Conservation (phyloP, 1,140 invertebrate species). For the Neodiprion virginianus region DNA sequence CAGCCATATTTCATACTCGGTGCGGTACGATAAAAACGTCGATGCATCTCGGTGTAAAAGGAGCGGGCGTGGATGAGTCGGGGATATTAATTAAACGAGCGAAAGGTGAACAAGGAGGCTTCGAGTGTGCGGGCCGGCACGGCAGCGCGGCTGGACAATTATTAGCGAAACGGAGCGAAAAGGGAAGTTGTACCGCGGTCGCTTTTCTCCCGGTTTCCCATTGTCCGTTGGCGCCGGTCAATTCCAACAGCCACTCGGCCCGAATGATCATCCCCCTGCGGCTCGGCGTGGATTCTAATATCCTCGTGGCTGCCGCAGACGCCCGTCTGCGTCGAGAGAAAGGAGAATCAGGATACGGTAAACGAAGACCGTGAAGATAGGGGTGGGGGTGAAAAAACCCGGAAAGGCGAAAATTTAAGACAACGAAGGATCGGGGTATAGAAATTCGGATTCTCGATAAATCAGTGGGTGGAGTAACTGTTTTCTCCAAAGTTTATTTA, state of each 20-base stretch:
- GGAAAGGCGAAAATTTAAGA: no score
- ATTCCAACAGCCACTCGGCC: no score
- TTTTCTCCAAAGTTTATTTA: no score
- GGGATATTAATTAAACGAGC: background rate
- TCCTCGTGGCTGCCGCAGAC: slow-evolving; percentile 19
- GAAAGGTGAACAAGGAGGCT: background rate
- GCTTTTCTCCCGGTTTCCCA: background rate
- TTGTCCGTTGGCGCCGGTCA: background rate
- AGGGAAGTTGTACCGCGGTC: background rate
- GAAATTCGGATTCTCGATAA: no score
- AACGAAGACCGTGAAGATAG: background rate
- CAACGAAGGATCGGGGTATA: no score
- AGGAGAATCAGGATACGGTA: background rate
- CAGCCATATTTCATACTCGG: background rate
- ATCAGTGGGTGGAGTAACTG: no score
- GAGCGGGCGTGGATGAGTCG: background rate
- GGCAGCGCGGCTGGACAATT: background rate
- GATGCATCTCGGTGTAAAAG: background rate
- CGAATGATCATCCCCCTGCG: no score
- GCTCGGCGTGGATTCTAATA: no score
- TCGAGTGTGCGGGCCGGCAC: no score
- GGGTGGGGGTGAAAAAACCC: background rate
- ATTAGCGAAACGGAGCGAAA: background rate
- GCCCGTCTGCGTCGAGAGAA: slow-evolving; percentile 19
- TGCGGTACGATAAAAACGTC: background rate